Evolutionary conservation across 2,888 invertebrate species (phyloP), one percentile per base, ranked within the genome.

Genomic region (Troides oblongomaculatus): DNA sequence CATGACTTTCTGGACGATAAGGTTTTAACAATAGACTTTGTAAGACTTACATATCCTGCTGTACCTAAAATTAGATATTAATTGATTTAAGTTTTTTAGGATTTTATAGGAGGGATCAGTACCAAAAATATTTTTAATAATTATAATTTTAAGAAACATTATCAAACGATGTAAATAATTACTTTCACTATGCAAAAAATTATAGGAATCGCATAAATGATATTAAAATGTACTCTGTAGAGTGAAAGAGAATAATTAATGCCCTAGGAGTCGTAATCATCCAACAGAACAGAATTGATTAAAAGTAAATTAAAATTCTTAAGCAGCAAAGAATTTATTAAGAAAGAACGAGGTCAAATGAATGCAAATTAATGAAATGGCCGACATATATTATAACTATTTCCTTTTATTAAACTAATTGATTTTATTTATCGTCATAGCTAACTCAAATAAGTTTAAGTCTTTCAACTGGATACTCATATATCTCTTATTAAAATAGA

Each of bases 221-320:
- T 65, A 69, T 65, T 69, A 62, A 69, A 65, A 62, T 58, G 62
- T 62, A 62, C 57, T 69, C 46, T 43, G 23, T 50, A 58, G 62
- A 62, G 50, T 69, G 65, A 66, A 70, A 70, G 36, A 56, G 63
- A 66, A 70, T 70, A 66, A 66, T 70, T 60, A 66, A 70, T 60
- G 66, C 66, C 50, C 53, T 39, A 46, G 63, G 53, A 53, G 63
- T 60, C 56, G 62, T 70, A 70, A 66, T 70, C 69, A 70, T 66
- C 62, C 60, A 66, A 43, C 60, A 63, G 70, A 66, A 61, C 43
- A 63, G 66, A 66, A 70, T 70, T 70, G 66, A 70, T 70, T 70
- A 70, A 70, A 70, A 63, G 66, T 63, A 66, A 66, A 70, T 70
- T 70, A 70, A 70, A 70, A 63, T 70, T 70, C 66, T 70, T 63